Evolutionary conservation across 2,797 vertebrate genomes (phyloP).

Genomic region (Tokudaia tokunoshimensis): DNA sequence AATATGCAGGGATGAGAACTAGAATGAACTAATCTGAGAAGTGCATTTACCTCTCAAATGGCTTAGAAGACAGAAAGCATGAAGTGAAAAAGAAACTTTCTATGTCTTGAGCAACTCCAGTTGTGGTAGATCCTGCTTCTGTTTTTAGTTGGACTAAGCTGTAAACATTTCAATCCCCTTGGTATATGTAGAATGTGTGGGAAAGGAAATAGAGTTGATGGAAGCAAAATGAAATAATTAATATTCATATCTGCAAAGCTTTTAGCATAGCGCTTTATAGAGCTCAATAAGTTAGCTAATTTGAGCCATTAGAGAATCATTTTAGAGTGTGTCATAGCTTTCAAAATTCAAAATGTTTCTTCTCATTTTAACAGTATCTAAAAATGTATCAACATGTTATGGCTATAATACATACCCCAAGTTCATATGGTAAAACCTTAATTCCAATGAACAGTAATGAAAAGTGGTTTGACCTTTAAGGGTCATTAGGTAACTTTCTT

Average conservation of each 20-base stretch:
- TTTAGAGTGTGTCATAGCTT: conserved; percentile 7
- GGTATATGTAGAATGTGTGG: background rate
- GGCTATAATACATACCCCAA: background rate
- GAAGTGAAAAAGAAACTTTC: background rate
- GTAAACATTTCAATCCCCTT: conserved; percentile 18
- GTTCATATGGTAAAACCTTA: background rate
- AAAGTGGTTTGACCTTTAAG: background rate
- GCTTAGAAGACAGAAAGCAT: conserved; percentile 25
- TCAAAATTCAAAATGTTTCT: conserved; percentile 56
- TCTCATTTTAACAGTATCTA: background rate
- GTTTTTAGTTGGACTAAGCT: background rate
- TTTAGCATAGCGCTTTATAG: background rate
- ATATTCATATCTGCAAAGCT: conserved; percentile 52
- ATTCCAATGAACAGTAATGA: background rate
- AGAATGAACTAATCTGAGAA: background rate
- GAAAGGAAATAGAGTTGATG: conserved; percentile 53
- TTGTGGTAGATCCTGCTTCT: background rate
- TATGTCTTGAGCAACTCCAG: background rate
- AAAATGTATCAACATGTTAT: background rate
- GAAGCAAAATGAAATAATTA: conserved; percentile 56
- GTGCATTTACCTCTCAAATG: background rate
- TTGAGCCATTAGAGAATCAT: conserved; percentile 60
- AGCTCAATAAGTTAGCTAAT: conserved; percentile 62
- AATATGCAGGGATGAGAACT: background rate
- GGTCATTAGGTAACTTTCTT: background rate